A percentile compares a stretch with the other conserved stretches of the same genome.
Conservation (phyloP, 2,888 invertebrate species). For the Drosophila mimica region DNA sequence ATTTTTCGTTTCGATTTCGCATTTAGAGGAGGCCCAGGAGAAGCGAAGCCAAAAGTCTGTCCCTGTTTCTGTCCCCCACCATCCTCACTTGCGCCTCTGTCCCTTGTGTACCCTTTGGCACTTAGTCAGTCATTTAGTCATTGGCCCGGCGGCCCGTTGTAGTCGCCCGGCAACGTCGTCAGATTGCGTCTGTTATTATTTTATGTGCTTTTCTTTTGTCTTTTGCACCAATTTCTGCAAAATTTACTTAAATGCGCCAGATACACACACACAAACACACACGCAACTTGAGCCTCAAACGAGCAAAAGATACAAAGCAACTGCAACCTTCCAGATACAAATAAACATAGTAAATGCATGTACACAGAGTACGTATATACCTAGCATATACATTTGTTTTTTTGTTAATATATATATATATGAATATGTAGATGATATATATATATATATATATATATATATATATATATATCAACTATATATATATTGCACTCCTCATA, state of each 20-base stretch:
- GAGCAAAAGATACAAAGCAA: constrained; percentile 12
- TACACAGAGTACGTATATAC: constrained; percentile 24
- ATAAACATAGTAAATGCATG: constrained; percentile 24
- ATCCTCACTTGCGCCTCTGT: not conserved
- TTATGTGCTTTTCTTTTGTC: constrained; percentile 80
- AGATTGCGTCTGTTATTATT: constrained; percentile 79
- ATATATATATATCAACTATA: too few species aligned
- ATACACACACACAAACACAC: constrained; percentile 57
- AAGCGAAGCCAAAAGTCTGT: constrained; percentile 9
- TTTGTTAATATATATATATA: constrained; percentile 1
- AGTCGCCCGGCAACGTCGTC: constrained; percentile 45
- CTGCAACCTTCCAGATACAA: constrained; percentile 30
- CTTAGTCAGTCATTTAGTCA: constrained; percentile 80
- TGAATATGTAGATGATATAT: not conserved
- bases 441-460: constrained; percentile 8
- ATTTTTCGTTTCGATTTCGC: constrained; percentile 78
- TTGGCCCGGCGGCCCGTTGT: constrained; percentile 63
- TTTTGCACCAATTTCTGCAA: constrained; percentile 81
- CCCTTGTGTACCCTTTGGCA: constrained; percentile 64
- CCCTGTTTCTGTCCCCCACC: constrained; percentile 8
- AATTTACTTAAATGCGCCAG: constrained; percentile 75
- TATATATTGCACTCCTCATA: constrained; percentile 53
- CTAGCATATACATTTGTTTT: constrained; percentile 3
- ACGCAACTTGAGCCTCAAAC: constrained; percentile 25
- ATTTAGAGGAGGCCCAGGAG: constrained; percentile 49